Base-by-base conservation (phyloP, 2,113 vertebrate genomes). In the Plecturocebus donacophilus region DNA sequence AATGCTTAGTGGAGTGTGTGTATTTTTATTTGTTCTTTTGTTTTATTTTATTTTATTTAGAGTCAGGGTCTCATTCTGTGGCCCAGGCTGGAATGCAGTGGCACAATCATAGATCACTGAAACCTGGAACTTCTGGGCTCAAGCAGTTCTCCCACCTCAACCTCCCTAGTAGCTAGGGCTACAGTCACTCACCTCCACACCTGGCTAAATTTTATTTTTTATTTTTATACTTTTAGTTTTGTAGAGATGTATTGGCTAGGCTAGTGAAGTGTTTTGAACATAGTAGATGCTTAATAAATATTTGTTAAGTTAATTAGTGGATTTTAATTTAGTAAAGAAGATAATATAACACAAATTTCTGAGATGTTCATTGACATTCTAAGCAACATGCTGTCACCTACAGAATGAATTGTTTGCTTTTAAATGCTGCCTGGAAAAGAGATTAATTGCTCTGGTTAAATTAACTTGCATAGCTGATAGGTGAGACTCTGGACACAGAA, bases 381-480 rank as follows among this genome's bases (percentile, higher is more conserved):
- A 97, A 90, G 77, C 94, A 97, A 93, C 97, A 93, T 77, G 47
- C 79, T 87, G 91, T 94, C 97, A 95, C 91, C 98, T 97, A 98
- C 88, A 95, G 90, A 96, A 96, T 97, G 91, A 98, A 98, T 89
- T 96, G 93, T 98, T 98, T 98, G 97, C 98, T 95, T 98, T 98
- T 98, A 98, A 98, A 98, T 96, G 95, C 92, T 98, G 95, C 95
- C 94, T 95, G 92, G 97, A 98, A 98, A 98, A 98, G 90, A 98
- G 97, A 98, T 97, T 98, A 99, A 98, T 98, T 98, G 98, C 95
- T 98, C 84, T 96, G 89, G 96, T 98, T 97, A 98, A 98, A 98
- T 98, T 98, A 98, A 98, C 95, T 97, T 98, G 89, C 91, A 93
- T 95, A 87, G 96, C 87, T 97, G 20, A 92, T 95, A 96, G 97